Evolutionary conservation across 2,113 vertebrate genomes (phyloP).

Genomic region (Collichthys lucidus): DNA sequence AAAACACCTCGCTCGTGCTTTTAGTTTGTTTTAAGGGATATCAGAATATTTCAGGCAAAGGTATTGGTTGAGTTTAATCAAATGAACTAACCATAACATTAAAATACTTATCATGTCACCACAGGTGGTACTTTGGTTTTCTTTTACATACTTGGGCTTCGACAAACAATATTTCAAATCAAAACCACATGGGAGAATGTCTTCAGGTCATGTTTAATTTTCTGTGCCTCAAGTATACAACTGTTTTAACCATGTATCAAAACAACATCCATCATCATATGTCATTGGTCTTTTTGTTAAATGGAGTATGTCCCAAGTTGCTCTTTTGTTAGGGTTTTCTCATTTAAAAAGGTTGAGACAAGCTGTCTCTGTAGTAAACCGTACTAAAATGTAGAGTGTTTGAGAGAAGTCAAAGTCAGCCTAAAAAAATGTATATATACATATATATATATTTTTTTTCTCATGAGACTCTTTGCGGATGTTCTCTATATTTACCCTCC

Average conservation of each 20-base stretch:
- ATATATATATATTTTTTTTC: background rate
- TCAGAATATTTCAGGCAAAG: background rate
- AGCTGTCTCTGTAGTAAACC: background rate
- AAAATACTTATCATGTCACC: background rate
- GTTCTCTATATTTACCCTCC: background rate
- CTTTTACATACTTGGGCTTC: too few species aligned
- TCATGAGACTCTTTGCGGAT: background rate
- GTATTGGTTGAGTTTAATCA: background rate
- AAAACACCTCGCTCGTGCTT: background rate
- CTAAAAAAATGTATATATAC: too few species aligned
- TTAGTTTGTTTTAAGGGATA: background rate
- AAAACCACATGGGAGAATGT: background rate
- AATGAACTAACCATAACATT: background rate
- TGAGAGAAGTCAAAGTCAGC: background rate
- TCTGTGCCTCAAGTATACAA: background rate
- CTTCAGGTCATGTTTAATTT: constrained; percentile 2
- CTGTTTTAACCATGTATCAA: background rate
- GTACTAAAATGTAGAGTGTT: background rate
- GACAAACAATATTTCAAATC: background rate
- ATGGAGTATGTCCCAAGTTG: background rate
- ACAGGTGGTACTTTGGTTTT: background rate
- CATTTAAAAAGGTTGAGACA: background rate
- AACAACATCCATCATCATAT: constrained; percentile 11
- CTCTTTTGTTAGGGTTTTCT: background rate
- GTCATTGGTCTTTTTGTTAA: background rate